These are phyloP conservation scores for Elysia chlorotica DNA, from an alignment of 1,140 invertebrate genomes.

Conservation along the genomic window DNA sequence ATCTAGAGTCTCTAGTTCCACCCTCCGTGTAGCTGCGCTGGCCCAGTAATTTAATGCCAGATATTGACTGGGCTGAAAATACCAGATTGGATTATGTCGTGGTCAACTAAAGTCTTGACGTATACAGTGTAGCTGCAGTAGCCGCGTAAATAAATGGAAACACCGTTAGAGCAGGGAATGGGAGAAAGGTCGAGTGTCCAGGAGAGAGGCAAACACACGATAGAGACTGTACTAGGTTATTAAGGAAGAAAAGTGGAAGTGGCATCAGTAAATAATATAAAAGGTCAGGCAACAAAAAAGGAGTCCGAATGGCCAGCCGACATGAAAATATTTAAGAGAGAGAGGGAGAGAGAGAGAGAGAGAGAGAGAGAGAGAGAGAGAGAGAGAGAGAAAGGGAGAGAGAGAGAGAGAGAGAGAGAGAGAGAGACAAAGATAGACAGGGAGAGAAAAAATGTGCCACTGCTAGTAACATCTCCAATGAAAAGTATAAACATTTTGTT, in stretches of 20 bases:
- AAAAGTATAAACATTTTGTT: not conserved
- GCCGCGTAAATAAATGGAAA: no score
- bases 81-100: no score
- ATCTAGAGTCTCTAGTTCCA: no score
- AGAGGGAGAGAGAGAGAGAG: constrained; percentile 6
- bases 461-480: not conserved
- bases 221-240: not conserved
- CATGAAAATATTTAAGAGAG: not conserved
- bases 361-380: not conserved
- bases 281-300: no score
- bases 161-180: no score
- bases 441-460: not conserved
- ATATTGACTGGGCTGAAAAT: no score
- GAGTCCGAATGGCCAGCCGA: not conserved
- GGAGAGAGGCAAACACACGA: not conserved
- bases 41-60: no score
- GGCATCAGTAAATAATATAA: no score
- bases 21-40: no score
- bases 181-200: no score
- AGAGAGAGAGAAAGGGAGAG: constrained; percentile 9
- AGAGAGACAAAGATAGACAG: not conserved
- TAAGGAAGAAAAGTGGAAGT: not conserved
- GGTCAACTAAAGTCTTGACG: no score
- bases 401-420: not conserved
- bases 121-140: no score